Percentiles rank a stretch among this genome's conserved stretches.
Conservation (phyloP, 2,888 invertebrate species). For the Neocrepidodera transversa region DNA sequence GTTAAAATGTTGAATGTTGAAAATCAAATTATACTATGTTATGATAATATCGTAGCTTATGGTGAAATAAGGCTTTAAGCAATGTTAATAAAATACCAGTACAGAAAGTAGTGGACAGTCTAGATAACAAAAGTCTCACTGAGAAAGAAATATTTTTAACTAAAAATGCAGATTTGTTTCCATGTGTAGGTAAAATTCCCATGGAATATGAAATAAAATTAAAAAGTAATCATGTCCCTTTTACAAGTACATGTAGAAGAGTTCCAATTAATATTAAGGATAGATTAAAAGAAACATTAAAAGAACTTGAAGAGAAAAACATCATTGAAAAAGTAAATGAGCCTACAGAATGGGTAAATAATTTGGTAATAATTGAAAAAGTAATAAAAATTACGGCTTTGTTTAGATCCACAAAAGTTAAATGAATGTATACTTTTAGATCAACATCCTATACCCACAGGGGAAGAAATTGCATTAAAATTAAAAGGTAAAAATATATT, state of each 20-base stretch:
- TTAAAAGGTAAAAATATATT: constrained; percentile 16
- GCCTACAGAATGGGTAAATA: constrained; percentile 21
- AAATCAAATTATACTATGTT: too few relatives aligned
- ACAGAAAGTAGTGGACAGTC: too few relatives aligned
- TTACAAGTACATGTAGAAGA: neutral
- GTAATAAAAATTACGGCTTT: constrained; percentile 25
- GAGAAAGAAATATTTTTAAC: neutral
- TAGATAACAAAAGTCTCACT: too few relatives aligned
- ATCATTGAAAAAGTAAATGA: constrained; percentile 23
- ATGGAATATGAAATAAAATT: constrained; percentile 4
- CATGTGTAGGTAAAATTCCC: constrained; percentile 7
- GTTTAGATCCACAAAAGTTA: constrained; percentile 38
- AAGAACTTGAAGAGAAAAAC: constrained; percentile 12
- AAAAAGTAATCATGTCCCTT: constrained; percentile 8
- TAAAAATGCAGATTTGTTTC: neutral
- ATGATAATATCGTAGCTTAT: too few relatives aligned
- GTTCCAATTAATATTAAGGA: constrained; percentile 11
- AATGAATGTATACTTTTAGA: constrained; percentile 29
- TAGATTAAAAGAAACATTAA: constrained; percentile 14
- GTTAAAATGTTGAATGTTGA: too few relatives aligned
- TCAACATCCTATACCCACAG: constrained; percentile 4
- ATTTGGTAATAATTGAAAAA: constrained; percentile 22
- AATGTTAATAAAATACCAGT: too few relatives aligned
- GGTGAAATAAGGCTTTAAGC: too few relatives aligned
- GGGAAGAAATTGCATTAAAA: constrained; percentile 3